Base-by-base conservation (phyloP, 2,888 invertebrate genomes). In the Dinocampus coccinellae region DNA sequence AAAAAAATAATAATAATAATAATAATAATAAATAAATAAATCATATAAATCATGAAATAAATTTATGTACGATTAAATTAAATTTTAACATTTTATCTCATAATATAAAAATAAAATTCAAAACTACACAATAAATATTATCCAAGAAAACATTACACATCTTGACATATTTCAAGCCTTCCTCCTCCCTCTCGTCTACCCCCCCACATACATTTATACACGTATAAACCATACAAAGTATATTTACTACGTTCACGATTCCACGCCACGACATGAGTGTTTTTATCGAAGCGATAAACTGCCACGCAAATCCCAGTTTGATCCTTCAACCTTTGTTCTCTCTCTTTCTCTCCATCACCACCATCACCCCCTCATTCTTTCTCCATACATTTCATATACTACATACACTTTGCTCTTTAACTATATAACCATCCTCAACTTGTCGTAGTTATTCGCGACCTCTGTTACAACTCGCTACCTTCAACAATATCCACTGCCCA, bases 401-500 rank as follows among this genome's bases (percentile, higher is more conserved):
- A 65, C 65, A 36, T 36, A 53, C 52, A 34, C 3, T 65, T n/a
- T 0, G 24, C 39, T 29, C 52, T 52, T 29, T 26, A 26, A 26
- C 57, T n/a, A 29, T 29, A 26, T 24, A 26, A 57, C 26, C 24
- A 26, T 57, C 29, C 57, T 29, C 57, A 29, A 24, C 24, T 57
- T 13, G 57, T 57, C 57, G n/a, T n/a, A 24, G 26, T 42, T 47
- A n/a, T 13, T 52, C 22, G n/a, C 22, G 34, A n/a, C 33, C 63
- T 47, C 47, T 47, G 20, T n/a, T 47, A 47, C 47, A 6, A n/a
- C 66, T 47, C 7, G 20, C 47, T 16, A 47, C 47, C 16, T 47
- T 16, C 7, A 47, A 20, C 47, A n/a, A 47, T 47, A 47, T 47
- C 16, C 6, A 72, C 67, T 71, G 70, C 70, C 73, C 64, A 66